Percentiles rank a stretch among this genome's conserved stretches.
Evolutionary conservation across 2,113 vertebrate genomes (phyloP).

Genomic region (Catharus minimus): DNA sequence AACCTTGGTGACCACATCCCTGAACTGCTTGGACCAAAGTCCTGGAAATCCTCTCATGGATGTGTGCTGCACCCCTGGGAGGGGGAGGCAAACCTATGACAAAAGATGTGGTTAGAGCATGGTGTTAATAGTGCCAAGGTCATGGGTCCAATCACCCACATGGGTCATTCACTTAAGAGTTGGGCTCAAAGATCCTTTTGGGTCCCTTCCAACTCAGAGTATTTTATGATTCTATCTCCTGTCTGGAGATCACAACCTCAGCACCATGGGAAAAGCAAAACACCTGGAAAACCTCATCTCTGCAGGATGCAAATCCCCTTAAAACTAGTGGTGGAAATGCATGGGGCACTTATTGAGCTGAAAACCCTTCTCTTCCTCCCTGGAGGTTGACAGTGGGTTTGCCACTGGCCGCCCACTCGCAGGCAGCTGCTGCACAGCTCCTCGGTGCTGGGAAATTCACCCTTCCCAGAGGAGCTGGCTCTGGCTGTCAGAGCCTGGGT

Average conservation of each 20-base stretch:
- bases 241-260: background rate
- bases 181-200: background rate
- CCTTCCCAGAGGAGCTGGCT: slow-evolving; percentile 33
- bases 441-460: slow-evolving; percentile 27
- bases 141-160: background rate
- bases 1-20: background rate
- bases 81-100: background rate
- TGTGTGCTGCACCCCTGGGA: background rate
- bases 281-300: background rate
- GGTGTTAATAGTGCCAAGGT: background rate
- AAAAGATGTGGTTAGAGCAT: background rate
- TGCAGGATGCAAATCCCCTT: background rate
- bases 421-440: slow-evolving; percentile 11
- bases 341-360: background rate
- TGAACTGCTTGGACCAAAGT: rapidly evolving
- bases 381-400: background rate
- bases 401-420: background rate
- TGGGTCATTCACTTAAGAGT: background rate
- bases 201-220: background rate
- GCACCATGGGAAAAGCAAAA: background rate
- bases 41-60: background rate
- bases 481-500: slow-evolving; percentile 57
- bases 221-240: background rate
- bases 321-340: background rate
- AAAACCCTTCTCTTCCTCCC: background rate